Base-by-base conservation (phyloP, 2,113 vertebrate genomes). In the Tonatia bakeri region DNA sequence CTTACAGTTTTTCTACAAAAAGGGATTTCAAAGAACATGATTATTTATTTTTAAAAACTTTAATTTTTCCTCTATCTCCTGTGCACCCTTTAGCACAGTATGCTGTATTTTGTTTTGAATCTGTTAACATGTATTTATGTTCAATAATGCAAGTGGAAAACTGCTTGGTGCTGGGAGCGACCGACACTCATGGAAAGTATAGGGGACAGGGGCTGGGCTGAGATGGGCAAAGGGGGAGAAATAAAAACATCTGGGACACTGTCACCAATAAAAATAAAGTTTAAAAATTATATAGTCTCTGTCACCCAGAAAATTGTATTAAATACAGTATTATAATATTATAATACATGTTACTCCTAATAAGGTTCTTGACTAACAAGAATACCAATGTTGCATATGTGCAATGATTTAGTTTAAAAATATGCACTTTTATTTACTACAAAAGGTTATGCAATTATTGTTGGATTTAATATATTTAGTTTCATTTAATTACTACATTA, bases 401-500 rank as follows among this genome's bases (percentile, higher is more conserved):
- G 31, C 13, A 87, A 85, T 38, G 72, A 45, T 75, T 47, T 77
- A 26, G 64, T 31, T 67, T 83, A 70, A 70, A 80, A 69, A 93
- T 31, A 56, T 20, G 85, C 2, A 67, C 22, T 79, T 88, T 81
- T 65, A 72, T 45, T 92, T 94, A 85, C 76, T 90, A 31, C 15
- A 75, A 40, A 56, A 8, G 50, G 28, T 50, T 69, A 70, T 4
- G 15, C 17, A 80, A 75, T 84, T 79, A n/a, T 40, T 90, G 89
- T 96, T 90, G 33, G 14, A 90, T 95, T 75, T 76, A 91, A 83
- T 73, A 24, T 45, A 87, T 19, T 92, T 86, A 65, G 28, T 40
- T 90, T 92, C 22, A 59, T 85, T 28, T 88, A 93, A 88, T 88
- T 85, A 40, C 15, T 43, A 80, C 36, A 70, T 54, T 80, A 73